Percentiles rank a stretch among this genome's conserved stretches.
phyloP scores from a whole-genome alignment of 35 echinoderm and acorn worm species.

The Ophiothrix spiculata region DNA sequence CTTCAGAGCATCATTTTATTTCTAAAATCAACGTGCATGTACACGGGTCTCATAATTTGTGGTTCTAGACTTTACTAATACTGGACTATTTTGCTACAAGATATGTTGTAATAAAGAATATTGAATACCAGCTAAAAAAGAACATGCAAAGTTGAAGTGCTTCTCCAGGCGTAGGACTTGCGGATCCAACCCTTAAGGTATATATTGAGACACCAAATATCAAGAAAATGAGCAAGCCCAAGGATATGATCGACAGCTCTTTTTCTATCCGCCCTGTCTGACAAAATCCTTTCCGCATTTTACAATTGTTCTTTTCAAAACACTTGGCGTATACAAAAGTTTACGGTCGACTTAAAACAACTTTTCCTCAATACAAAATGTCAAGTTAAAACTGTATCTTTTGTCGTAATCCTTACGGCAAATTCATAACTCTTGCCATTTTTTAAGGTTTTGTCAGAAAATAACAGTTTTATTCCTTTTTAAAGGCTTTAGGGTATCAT shows the following conservation, averaged over 20 bases:
- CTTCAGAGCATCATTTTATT: neutral
- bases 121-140: neutral
- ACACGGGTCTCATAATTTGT: neutral
- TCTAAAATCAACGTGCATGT: neutral
- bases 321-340: neutral
- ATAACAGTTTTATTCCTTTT: neutral
- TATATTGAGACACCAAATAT: neutral
- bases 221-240: neutral
- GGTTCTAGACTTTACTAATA: neutral
- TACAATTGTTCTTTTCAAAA: neutral
- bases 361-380: conserved; percentile 2
- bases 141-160: conserved; percentile 2
- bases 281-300: conserved; percentile 12
- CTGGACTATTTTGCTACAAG: neutral
- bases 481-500: neutral
- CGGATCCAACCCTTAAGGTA: neutral
- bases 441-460: conserved; percentile 4
- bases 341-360: neutral
- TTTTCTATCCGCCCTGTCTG: no score
- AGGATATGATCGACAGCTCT: neutral
- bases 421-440: neutral
- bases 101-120: neutral
- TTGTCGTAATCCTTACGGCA: neutral
- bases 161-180: neutral
- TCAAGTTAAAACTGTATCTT: conserved; percentile 8